phyloP scores from a whole-genome alignment of 2,113 vertebrate species.

The Rhabdomys dilectus region DNA sequence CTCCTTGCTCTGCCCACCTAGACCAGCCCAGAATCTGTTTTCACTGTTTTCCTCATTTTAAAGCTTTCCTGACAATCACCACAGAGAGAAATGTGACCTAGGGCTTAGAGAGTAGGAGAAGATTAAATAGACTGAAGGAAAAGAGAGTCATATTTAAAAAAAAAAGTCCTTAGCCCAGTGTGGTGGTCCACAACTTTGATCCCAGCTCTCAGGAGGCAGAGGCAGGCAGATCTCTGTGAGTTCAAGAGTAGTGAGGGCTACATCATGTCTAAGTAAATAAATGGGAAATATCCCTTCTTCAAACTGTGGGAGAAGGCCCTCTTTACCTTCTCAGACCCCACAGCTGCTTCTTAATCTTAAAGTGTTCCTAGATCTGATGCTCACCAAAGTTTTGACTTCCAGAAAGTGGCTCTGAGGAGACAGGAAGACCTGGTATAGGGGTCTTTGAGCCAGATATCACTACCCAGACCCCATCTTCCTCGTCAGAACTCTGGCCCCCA shows the following conservation, averaged over 20 bases:
- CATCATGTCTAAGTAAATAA: background rate
- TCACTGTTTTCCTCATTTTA: background rate
- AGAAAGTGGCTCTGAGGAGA: background rate
- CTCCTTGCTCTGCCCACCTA: background rate
- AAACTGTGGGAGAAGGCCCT: background rate
- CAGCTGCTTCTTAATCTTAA: background rate
- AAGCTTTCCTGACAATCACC: background rate
- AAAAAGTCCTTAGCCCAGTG: background rate
- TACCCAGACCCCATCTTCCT: background rate
- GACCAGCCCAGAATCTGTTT: background rate
- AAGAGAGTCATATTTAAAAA: background rate
- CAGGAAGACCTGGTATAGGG: background rate
- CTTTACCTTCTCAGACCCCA: background rate
- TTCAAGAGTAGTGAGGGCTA: background rate
- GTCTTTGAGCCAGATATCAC: background rate
- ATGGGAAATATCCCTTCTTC: background rate
- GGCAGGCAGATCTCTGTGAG: background rate
- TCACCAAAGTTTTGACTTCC: background rate
- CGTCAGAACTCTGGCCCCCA: background rate
- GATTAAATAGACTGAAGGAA: background rate
- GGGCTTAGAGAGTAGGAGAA: background rate
- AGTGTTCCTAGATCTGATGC: background rate
- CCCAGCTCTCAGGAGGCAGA: background rate
- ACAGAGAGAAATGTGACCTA: background rate
- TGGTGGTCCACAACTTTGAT: background rate